phyloP scores from a whole-genome alignment of 1,140 invertebrate species.

The Brachionus calyciflorus region DNA sequence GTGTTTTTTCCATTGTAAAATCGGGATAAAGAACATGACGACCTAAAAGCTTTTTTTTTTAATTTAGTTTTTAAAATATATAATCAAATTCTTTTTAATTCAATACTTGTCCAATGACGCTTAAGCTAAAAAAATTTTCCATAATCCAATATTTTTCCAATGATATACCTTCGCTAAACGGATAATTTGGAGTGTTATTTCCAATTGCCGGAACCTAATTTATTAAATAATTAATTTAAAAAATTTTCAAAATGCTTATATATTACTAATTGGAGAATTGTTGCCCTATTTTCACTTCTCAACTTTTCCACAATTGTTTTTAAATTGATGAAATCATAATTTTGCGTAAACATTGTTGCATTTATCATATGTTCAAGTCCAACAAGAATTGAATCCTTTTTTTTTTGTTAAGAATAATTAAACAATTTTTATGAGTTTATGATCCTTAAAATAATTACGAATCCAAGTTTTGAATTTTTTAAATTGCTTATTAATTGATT shows the following conservation, averaged over 20 bases:
- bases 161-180: conserved; percentile 31
- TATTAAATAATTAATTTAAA: background rate
- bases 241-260: background rate
- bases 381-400: conserved; percentile 41
- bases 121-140: conserved; percentile 44
- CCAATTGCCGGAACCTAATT: conserved; percentile 27
- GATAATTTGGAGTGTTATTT: conserved; percentile 44
- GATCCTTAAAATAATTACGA: conserved; percentile 21
- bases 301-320: background rate
- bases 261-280: conserved; percentile 21
- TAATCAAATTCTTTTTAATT: background rate
- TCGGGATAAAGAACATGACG: conserved; percentile 75
- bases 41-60: conserved; percentile 4
- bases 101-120: conserved; percentile 32
- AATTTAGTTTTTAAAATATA: background rate
- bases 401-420: background rate
- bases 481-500: background rate
- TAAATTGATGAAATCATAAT: background rate
- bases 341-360: conserved; percentile 44
- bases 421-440: background rate
- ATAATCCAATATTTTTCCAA: conserved; percentile 27
- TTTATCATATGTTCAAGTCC: conserved; percentile 31
- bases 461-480: background rate
- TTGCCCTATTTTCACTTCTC: conserved; percentile 9
- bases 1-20: conserved; percentile 75